phyloP scores from a whole-genome alignment of 2,113 vertebrate genomes.

The Engraulis encrasicolus region DNA sequence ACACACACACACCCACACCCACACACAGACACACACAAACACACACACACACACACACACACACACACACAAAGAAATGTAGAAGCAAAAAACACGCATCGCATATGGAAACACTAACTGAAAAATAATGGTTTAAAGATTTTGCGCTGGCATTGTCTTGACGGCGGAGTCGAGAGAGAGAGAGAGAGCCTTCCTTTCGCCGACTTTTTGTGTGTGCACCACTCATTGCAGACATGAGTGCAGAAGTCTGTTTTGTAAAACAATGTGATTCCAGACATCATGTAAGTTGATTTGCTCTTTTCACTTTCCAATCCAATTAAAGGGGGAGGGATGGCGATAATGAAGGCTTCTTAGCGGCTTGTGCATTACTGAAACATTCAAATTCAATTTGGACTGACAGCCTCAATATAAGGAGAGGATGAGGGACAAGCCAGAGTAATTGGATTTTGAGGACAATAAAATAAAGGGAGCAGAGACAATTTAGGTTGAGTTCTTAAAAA shows the following conservation, averaged over 20 bases:
- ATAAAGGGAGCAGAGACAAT: constrained; percentile 38
- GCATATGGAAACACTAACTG: neutral
- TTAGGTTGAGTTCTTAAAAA: constrained; percentile 22
- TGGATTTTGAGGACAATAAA: constrained; percentile 55
- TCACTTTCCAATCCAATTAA: constrained; percentile 50
- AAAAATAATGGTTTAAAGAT: neutral
- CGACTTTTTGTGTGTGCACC: too few relatives aligned
- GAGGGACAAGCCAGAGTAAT: constrained; percentile 56
- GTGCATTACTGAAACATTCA: constrained; percentile 47
- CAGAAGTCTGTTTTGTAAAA: constrained; percentile 33
- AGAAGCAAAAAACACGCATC: neutral
- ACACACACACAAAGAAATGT: too few relatives aligned
- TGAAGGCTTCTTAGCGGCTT: constrained; percentile 53
- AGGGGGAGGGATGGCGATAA: constrained; percentile 47
- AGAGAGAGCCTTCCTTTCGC: too few relatives aligned
- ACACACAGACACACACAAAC: too few relatives aligned
- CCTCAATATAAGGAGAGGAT: constrained; percentile 53
- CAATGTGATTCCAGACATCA: constrained; percentile 55
- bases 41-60: too few relatives aligned
- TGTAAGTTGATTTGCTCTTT: constrained; percentile 55
- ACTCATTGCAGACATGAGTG: neutral
- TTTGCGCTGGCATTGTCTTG: neutral
- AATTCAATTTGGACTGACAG: constrained; percentile 57
- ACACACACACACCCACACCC: too few relatives aligned
- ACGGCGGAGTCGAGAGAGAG: neutral